Base-by-base conservation (phyloP, 2,113 vertebrate species). In the Mirza zaza region DNA sequence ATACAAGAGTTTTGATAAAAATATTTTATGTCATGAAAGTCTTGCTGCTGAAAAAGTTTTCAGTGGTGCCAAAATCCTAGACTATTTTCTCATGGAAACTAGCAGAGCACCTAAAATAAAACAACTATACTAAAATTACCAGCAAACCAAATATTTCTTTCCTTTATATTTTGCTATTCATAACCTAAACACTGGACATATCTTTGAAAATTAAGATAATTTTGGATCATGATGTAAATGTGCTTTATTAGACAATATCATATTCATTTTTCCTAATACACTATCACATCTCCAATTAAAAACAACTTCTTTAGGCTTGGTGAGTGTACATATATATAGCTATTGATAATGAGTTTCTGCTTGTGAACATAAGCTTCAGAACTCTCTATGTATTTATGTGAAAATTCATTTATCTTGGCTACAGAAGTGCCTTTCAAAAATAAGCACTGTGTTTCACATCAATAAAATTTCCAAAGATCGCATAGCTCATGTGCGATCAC, bases 361-460 rank as follows among this genome's bases (percentile, higher is more conserved):
- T 92, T 94, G 75, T 95, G 71, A 68, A 84, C 17, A 13, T 84
- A 77, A 71, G 48, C 67, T 97, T 86, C 84, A 52, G 48, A 96
- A 14, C 13, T 75, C 18, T 39, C 10, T 29, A 61, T 6, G 42
- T 63, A 15, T 55, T 86, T 87, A 68, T 87, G 79, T 5, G 1
- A 84, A 96, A 98, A 59, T 48, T 13, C 13, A 59, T 92, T 88
- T 48, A 67, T 86, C 65, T 93, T 57, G 77, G 5, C 20, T 45
- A 10, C 50, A 71, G 39, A 39, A 87, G 61, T 18, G 18, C 34
- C 87, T 97, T 97, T 98, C 82, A 96, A 85, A 98, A 85, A 34
- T 27, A 45, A 96, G 13, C 0, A 80, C 21, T 59, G 2, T 8
- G 90, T 95, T 97, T 94, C 61, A 2, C 83, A 92, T 81, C 39